A percentile compares a stretch with the other conserved stretches of the same genome.
phyloP scores from a whole-genome alignment of 2,113 vertebrate species.

The Setophaga petechia region DNA sequence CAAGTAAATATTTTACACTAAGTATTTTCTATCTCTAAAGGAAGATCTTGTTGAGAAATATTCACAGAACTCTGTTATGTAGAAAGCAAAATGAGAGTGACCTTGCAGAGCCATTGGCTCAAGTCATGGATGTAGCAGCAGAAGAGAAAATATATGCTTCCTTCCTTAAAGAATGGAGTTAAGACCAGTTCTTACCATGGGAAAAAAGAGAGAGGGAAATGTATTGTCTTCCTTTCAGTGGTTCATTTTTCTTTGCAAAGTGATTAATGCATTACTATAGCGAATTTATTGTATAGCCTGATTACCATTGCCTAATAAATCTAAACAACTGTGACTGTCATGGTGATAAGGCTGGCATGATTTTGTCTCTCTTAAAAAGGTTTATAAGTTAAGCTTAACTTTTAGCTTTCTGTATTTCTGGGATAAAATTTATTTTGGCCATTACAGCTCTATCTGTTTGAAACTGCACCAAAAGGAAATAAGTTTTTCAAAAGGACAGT shows the following conservation, averaged over 20 bases:
- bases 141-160: conserved; percentile 27
- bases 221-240: conserved; percentile 72
- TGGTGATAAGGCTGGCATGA: conserved; percentile 65
- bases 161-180: conserved; percentile 45
- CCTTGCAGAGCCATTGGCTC: conserved; percentile 16
- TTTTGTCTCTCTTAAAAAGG: conserved; percentile 70
- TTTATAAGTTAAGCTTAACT: conserved; percentile 69
- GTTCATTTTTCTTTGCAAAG: conserved; percentile 75
- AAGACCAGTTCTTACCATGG: conserved; percentile 23
- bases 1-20: background rate
- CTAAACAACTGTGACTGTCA: conserved; percentile 76
- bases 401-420: conserved; percentile 31
- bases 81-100: background rate
- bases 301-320: conserved; percentile 81
- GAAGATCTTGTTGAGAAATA: background rate
- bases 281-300: conserved; percentile 78
- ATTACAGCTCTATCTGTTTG: conserved; percentile 49
- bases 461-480: conserved; percentile 53
- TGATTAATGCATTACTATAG: conserved; percentile 81
- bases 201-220: conserved; percentile 50
- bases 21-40: background rate
- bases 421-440: conserved; percentile 68
- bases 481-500: conserved; percentile 24
- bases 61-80: background rate
- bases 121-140: background rate